Percentiles rank a stretch among this genome's conserved stretches.
Evolutionary conservation across 2,797 vertebrate species (phyloP).

Genomic region (Diceros bicornis): DNA sequence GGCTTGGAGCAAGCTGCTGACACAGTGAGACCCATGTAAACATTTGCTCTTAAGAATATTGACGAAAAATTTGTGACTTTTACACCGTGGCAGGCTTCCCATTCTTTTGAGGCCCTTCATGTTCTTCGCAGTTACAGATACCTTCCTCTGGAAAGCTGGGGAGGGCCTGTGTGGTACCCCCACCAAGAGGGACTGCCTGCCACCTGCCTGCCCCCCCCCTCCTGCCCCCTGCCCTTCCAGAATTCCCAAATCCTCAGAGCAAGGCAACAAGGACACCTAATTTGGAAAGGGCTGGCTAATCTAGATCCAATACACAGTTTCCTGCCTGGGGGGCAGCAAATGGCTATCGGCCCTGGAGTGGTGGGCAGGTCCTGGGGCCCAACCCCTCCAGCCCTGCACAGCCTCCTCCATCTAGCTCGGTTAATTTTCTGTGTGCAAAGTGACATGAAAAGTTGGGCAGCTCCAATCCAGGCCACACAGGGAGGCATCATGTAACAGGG

Average conservation of each 20-base stretch:
- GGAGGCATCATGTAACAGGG: not conserved
- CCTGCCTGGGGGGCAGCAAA: no score
- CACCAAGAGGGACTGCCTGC: not conserved
- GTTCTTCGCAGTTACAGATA: not conserved
- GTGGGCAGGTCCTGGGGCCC: not conserved
- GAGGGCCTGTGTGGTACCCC: not conserved
- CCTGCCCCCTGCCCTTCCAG: not conserved
- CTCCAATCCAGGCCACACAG: not conserved
- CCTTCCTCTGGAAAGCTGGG: not conserved
- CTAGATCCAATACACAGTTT: accelerated
- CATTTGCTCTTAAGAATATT: not conserved
- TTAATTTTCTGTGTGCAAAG: not conserved
- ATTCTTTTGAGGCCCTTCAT: not conserved
- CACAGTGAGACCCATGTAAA: accelerated
- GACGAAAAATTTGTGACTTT: not conserved
- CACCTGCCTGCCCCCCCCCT: not conserved
- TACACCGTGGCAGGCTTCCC: not conserved
- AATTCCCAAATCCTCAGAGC: not conserved
- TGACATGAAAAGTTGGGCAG: no score
- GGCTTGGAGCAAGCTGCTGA: not conserved
- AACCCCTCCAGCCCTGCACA: accelerated
- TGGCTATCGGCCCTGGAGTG: not conserved
- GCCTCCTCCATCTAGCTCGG: not conserved
- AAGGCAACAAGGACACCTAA: not conserved
- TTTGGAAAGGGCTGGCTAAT: not conserved